Evolutionary conservation across 2,797 vertebrate species (phyloP).

Genomic region (Rhincodon typus): DNA sequence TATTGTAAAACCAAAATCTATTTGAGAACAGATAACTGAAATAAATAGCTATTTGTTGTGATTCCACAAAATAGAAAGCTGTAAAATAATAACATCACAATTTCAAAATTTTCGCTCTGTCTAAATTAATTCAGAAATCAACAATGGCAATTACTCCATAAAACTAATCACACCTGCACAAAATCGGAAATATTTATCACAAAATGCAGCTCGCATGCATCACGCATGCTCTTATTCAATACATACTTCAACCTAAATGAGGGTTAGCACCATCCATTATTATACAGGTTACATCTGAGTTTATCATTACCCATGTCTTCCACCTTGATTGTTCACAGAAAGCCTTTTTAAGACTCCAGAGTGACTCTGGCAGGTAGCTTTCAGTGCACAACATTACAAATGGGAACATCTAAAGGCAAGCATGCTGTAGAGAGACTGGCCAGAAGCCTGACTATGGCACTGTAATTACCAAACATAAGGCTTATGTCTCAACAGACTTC

Average conservation of each 20-base stretch:
- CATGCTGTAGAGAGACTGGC: slow-evolving; percentile 57
- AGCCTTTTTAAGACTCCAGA: slow-evolving; percentile 63
- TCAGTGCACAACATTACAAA: slow-evolving; percentile 76
- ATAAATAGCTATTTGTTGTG: background rate
- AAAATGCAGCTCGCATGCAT: slow-evolving; percentile 45
- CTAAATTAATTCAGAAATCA: background rate
- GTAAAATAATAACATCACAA: background rate
- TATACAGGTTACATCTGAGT: slow-evolving; percentile 63
- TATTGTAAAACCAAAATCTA: background rate
- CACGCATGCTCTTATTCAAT: slow-evolving; percentile 61
- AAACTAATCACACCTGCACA: background rate
- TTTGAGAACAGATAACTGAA: background rate
- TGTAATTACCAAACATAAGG: slow-evolving; percentile 64
- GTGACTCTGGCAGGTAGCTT: slow-evolving; percentile 61
- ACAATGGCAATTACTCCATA: background rate
- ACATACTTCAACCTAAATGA: slow-evolving; percentile 62
- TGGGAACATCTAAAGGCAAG: slow-evolving; percentile 59
- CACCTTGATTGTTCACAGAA: slow-evolving; percentile 66
- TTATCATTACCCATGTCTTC: slow-evolving; percentile 68
- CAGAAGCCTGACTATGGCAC: slow-evolving; percentile 59
- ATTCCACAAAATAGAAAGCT: background rate
- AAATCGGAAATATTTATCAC: background rate
- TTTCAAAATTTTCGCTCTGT: background rate
- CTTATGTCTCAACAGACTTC: slow-evolving; percentile 56
- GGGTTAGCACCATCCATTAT: slow-evolving; percentile 62